phyloP scores from a whole-genome alignment of 2,888 invertebrate species.

The Tuta absoluta region DNA sequence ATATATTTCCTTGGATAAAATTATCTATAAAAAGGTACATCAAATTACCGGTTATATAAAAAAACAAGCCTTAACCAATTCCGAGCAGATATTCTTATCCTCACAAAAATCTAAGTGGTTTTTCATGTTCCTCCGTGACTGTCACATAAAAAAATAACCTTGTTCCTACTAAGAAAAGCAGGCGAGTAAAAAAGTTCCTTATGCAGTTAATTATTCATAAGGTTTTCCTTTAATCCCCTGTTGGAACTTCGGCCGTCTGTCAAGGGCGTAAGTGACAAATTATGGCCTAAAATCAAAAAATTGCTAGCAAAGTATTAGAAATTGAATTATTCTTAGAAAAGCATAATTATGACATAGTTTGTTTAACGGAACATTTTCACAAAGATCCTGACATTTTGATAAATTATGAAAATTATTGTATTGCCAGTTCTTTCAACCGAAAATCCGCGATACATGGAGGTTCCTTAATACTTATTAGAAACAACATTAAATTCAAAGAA shows the following conservation, averaged over 20 bases:
- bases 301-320: too few species aligned
- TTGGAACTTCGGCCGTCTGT: slow-evolving; percentile 63
- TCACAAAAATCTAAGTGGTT: slow-evolving; percentile 48
- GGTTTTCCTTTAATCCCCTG: slow-evolving; percentile 65
- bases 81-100: slow-evolving; percentile 4
- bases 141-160: slow-evolving; percentile 58
- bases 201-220: slow-evolving; percentile 77
- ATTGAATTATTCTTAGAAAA: too few species aligned
- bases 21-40: too few species aligned
- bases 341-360: too few species aligned
- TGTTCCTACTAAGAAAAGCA: slow-evolving; percentile 46
- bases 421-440: too few species aligned
- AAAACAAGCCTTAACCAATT: background rate
- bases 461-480: too few species aligned
- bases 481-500: too few species aligned
- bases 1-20: too few species aligned
- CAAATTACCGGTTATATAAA: background rate
- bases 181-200: slow-evolving; percentile 61
- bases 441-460: too few species aligned
- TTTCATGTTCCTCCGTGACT: slow-evolving; percentile 53
- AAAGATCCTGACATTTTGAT: too few species aligned
- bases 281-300: slow-evolving; percentile 59
- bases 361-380: too few species aligned
- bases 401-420: too few species aligned
- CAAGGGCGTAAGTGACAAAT: slow-evolving; percentile 74